phyloP scores from a whole-genome alignment of 2,113 vertebrate genomes.

The Malaclemys terrapin region DNA sequence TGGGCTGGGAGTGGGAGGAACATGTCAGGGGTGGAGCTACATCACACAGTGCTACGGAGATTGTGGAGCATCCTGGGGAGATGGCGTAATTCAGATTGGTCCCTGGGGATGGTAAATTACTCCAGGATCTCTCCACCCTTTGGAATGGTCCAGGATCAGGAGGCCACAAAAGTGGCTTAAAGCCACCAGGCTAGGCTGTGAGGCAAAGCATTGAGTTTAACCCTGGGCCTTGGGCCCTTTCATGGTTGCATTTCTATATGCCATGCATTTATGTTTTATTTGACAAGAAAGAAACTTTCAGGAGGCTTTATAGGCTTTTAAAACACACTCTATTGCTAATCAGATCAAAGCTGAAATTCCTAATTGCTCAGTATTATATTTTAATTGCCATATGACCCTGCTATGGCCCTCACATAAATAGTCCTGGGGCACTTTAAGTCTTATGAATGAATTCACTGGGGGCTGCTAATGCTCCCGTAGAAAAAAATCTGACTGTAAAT shows the following conservation, averaged over 20 bases:
- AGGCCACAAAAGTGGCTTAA: neutral
- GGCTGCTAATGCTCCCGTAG: neutral
- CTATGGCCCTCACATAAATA: neutral
- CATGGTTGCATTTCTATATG: neutral
- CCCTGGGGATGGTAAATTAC: neutral
- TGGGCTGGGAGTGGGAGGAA: neutral
- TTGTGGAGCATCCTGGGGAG: neutral
- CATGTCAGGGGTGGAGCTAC: neutral
- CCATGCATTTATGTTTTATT: neutral
- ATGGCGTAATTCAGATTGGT: neutral
- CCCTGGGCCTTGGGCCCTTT: neutral
- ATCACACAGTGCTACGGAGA: neutral
- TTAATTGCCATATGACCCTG: slow-evolving; percentile 29
- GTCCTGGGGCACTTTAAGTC: neutral
- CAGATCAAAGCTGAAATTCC: slow-evolving; percentile 24
- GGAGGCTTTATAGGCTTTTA: neutral
- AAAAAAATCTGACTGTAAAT: neutral
- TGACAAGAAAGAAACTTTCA: neutral
- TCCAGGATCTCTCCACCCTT: neutral
- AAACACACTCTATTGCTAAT: neutral
- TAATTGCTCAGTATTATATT: slow-evolving; percentile 8
- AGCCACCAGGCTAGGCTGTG: neutral
- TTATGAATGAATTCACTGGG: neutral
- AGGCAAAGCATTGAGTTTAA: neutral
- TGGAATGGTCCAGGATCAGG: neutral